Conservation (phyloP, 2,888 invertebrate genomes). For the Ochropleura leucogaster region DNA sequence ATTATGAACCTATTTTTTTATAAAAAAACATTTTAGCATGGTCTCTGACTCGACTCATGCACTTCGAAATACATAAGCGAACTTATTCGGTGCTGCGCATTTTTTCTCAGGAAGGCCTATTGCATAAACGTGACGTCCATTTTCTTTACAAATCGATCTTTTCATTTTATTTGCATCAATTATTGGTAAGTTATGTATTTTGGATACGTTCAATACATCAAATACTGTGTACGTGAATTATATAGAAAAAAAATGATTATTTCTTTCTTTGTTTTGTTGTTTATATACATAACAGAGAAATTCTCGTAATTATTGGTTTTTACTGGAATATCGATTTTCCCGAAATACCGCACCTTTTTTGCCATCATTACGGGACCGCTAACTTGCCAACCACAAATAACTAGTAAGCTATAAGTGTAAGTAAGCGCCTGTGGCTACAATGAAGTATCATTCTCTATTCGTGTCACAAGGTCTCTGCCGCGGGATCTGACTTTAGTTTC, state of each 20-base stretch:
- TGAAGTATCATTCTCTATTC: conserved; percentile 76
- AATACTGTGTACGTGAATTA: neutral
- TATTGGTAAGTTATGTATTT: too few species aligned
- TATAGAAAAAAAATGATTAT: neutral
- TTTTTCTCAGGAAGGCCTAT: neutral
- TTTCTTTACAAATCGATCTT: neutral
- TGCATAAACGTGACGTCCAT: neutral
- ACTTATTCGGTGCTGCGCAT: neutral
- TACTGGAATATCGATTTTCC: too few species aligned
- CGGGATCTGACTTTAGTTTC: conserved; percentile 51
- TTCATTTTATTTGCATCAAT: neutral
- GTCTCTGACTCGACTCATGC: neutral
- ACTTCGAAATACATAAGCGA: neutral
- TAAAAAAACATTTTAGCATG: neutral
- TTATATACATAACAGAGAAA: neutral
- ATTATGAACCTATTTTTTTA: neutral
- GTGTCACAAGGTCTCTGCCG: conserved; percentile 73
- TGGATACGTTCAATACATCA: too few species aligned
- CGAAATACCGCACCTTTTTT: conserved; percentile 56
- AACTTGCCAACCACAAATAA: conserved; percentile 76
- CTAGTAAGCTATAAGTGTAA: conserved; percentile 58
- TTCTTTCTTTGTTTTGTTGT: neutral
- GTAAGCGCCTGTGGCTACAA: conserved; percentile 69
- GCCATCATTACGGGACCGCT: conserved; percentile 72
- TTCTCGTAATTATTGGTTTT: neutral